Conservation (phyloP, 2,888 invertebrate genomes). For the Lasioglossum figueresi region DNA sequence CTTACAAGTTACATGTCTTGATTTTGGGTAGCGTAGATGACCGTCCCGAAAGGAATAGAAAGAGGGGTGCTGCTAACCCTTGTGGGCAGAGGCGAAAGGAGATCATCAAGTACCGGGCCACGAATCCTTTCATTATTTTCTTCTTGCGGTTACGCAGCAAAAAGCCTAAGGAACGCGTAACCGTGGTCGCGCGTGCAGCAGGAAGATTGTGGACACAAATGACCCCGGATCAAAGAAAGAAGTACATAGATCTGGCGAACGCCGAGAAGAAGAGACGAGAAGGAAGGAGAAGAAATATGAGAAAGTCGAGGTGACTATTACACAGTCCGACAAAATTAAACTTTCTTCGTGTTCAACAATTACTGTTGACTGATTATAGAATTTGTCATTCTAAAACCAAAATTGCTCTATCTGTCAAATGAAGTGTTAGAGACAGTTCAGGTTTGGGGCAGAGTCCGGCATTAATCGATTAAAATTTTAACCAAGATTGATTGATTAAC, state of each 20-base stretch:
- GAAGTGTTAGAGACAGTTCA: no score
- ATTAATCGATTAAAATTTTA: no score
- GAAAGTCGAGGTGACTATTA: constrained; percentile 46
- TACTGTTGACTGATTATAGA: no score
- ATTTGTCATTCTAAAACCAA: no score
- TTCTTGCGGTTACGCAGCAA: constrained; percentile 75
- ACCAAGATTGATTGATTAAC: no score
- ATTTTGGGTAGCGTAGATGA: constrained; percentile 71
- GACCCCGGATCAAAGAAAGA: constrained; percentile 75
- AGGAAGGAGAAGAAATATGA: constrained; percentile 61
- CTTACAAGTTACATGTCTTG: constrained; percentile 59
- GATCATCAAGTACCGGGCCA: constrained; percentile 55
- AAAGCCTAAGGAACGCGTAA: constrained; percentile 74
- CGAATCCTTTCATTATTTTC: constrained; percentile 81
- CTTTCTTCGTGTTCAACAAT: no score
- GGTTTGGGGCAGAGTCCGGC: no score
- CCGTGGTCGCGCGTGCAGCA: constrained; percentile 77
- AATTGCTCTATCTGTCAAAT: no score
- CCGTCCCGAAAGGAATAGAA: constrained; percentile 33
- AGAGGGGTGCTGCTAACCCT: neutral
- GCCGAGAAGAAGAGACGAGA: constrained; percentile 78
- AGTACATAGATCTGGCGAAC: constrained; percentile 79
- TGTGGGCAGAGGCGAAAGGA: neutral
- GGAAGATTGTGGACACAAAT: constrained; percentile 79
- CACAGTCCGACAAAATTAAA: no score